phyloP scores from a whole-genome alignment of 2,888 invertebrate species.

The Thecocarcelia acutangulata region DNA sequence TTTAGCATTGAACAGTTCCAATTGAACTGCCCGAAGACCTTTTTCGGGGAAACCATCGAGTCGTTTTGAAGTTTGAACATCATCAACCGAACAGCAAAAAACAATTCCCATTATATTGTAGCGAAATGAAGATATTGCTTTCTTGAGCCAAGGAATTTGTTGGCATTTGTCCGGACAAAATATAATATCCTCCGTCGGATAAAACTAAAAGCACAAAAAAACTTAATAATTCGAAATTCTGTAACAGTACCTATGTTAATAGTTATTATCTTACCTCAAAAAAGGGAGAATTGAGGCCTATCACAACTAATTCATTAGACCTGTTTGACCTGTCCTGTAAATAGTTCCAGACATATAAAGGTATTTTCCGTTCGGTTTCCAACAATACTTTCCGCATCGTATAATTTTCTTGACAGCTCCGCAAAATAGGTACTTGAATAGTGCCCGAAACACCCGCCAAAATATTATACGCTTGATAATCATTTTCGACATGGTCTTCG shows the following conservation, averaged over 20 bases:
- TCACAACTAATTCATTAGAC: conserved; percentile 52
- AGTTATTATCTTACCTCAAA: conserved; percentile 33
- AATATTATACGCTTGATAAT: conserved; percentile 34
- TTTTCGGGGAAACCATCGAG: conserved; percentile 48
- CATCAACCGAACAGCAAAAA: conserved; percentile 61
- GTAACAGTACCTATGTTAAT: neutral
- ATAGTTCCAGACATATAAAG: conserved; percentile 65
- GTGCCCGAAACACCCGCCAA: conserved; percentile 53
- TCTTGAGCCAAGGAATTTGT: conserved; percentile 54
- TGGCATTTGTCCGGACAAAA: conserved; percentile 62
- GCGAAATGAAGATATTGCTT: conserved; percentile 22
- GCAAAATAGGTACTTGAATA: neutral
- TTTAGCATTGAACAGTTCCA: too few species aligned
- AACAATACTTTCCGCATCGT: conserved; percentile 2
- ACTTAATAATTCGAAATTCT: conserved; percentile 7
- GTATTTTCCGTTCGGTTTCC: conserved; percentile 27
- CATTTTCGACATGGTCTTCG: conserved; percentile 18
- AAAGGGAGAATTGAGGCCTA: conserved; percentile 65
- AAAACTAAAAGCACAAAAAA: conserved; percentile 37
- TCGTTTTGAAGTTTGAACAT: conserved; percentile 41
- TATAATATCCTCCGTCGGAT: conserved; percentile 37
- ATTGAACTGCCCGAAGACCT: too few species aligned
- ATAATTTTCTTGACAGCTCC: conserved; percentile 4
- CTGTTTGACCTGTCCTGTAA: conserved; percentile 17
- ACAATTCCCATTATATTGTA: conserved; percentile 44